phyloP scores from a whole-genome alignment of 2,113 vertebrate species.

The Ascaphus truei region DNA sequence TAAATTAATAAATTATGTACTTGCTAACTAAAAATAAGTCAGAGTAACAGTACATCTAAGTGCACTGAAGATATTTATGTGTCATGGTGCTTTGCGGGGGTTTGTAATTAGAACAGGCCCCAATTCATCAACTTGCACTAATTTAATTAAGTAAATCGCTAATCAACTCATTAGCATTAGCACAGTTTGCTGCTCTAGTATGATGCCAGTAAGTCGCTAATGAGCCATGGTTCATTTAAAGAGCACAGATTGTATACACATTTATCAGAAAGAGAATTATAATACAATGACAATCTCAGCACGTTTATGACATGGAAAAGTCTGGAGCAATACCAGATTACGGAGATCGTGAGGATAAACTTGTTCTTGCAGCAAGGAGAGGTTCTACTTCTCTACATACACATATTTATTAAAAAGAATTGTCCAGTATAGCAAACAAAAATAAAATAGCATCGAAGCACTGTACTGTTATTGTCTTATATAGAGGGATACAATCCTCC shows the following conservation, averaged over 20 bases:
- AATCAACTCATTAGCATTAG: constrained; percentile 30
- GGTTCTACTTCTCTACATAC: too few relatives aligned
- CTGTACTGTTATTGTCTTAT: too few relatives aligned
- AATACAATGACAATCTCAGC: not conserved
- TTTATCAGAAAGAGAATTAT: not conserved
- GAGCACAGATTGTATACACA: constrained; percentile 1
- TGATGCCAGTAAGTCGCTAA: constrained; percentile 21
- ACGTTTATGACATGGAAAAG: not conserved
- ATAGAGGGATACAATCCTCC: too few relatives aligned
- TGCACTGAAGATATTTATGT: constrained; percentile 9
- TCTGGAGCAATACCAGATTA: not conserved
- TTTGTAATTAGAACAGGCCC: not conserved
- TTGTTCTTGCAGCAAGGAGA: too few relatives aligned
- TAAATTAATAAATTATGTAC: too few relatives aligned
- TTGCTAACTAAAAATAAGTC: too few relatives aligned
- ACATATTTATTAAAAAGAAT: too few relatives aligned
- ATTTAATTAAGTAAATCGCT: constrained; percentile 33
- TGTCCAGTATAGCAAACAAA: too few relatives aligned
- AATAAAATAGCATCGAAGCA: too few relatives aligned
- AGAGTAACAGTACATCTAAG: not conserved
- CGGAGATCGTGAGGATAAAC: not conserved
- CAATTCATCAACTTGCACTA: constrained; percentile 17
- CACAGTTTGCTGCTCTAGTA: constrained; percentile 21
- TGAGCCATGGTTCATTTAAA: constrained; percentile 22
- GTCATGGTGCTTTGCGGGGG: not conserved